These are phyloP conservation scores for Laticauda laticaudata DNA, from an alignment of 2,113 vertebrate species.

Conservation along the genomic window DNA sequence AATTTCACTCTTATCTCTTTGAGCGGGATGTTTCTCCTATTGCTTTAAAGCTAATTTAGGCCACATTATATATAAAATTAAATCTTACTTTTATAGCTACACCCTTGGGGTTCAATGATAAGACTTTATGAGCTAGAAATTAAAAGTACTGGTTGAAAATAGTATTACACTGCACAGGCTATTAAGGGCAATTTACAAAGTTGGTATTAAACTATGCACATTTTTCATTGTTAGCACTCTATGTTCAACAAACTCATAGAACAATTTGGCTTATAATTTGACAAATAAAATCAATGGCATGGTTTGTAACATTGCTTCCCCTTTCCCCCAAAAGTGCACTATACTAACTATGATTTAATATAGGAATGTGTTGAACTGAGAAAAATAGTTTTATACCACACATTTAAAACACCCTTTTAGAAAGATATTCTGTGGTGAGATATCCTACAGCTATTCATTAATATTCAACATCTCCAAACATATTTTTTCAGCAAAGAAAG, in stretches of 20 bases:
- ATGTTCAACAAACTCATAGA: constrained; percentile 79
- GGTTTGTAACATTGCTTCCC: constrained; percentile 53
- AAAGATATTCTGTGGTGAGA: constrained; percentile 33
- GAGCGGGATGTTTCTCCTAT: constrained; percentile 73
- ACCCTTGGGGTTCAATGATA: constrained; percentile 84
- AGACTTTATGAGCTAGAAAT: constrained; percentile 85
- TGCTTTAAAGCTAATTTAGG: constrained; percentile 82
- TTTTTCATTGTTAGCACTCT: constrained; percentile 78
- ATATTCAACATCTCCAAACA: constrained; percentile 13
- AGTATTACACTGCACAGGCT: constrained; percentile 80
- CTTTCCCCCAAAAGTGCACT: constrained; percentile 50
- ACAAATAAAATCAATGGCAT: constrained; percentile 75
- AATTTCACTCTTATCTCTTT: constrained; percentile 75
- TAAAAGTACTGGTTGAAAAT: constrained; percentile 84
- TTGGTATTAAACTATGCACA: constrained; percentile 76
- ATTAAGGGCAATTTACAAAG: constrained; percentile 86
- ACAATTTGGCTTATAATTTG: constrained; percentile 72
- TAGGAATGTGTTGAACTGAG: constrained; percentile 56
- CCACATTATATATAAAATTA: constrained; percentile 84
- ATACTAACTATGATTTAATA: constrained; percentile 62
- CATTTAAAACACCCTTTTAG: constrained; percentile 32
- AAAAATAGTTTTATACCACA: constrained; percentile 1
- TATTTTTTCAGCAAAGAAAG: constrained; percentile 25
- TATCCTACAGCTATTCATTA: constrained; percentile 26
- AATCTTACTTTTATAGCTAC: constrained; percentile 84